Percentiles rank a stretch among this genome's conserved stretches.
Evolutionary conservation across 2,888 invertebrate species (phyloP).

Genomic region (Drosophila kuntzei): DNA sequence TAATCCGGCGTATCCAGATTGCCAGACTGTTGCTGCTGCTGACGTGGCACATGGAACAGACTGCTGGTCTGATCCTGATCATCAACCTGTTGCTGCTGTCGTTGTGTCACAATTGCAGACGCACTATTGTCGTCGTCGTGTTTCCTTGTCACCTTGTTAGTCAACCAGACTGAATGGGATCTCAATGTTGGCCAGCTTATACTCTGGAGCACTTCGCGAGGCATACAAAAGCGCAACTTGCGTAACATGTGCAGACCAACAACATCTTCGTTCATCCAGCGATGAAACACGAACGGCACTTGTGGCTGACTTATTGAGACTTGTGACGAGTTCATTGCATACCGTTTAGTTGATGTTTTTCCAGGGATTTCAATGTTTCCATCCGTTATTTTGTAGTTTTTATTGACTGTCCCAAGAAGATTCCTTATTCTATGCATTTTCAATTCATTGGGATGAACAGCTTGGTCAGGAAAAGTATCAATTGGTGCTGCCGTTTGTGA

Average conservation of each 20-base stretch:
- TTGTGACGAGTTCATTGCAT: background rate
- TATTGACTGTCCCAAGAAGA: background rate
- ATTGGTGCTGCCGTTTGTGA: background rate
- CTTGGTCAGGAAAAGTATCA: background rate
- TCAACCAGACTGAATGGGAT: conserved; percentile 12
- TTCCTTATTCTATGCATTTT: background rate
- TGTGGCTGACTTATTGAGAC: background rate
- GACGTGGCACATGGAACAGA: conserved; percentile 23
- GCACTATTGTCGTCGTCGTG: background rate
- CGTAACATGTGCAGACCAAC: conserved; percentile 32
- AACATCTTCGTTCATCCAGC: conserved; percentile 17
- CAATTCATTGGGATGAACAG: background rate
- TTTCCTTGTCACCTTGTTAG: background rate
- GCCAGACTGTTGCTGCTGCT: conserved; percentile 23
- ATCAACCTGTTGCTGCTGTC: background rate
- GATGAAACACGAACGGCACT: background rate
- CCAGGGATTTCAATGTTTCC: background rate
- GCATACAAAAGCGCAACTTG: background rate
- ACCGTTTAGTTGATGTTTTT: background rate
- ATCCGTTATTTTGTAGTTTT: background rate
- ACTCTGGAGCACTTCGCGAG: background rate
- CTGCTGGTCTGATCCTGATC: conserved; percentile 7
- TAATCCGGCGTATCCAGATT: conserved; percentile 27
- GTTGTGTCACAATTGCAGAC: background rate
- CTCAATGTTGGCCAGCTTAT: conserved; percentile 24